A percentile compares a stretch with the other conserved stretches of the same genome.
Evolutionary conservation across 2,888 invertebrate genomes (phyloP).

Genomic region (Melinopterus prodromus): DNA sequence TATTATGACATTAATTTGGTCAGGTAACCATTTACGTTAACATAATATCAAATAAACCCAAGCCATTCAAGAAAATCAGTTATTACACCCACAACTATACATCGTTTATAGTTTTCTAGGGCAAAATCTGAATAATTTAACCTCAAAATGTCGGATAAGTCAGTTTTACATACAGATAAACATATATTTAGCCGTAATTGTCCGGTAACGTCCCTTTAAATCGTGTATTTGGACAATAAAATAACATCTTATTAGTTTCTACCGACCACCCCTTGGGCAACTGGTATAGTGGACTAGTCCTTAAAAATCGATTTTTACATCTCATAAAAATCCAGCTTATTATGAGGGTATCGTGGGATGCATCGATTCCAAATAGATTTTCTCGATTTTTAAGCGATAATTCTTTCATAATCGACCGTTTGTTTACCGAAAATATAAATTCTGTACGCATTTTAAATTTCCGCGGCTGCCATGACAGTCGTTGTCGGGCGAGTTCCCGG

Average conservation of each 20-base stretch:
- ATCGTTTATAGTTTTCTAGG: no score
- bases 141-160: neutral
- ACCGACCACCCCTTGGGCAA: constrained; percentile 44
- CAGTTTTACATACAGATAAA: neutral
- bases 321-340: constrained; percentile 29
- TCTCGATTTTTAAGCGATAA: constrained; percentile 28
- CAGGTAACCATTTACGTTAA: no score
- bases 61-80: no score
- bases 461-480: constrained; percentile 55
- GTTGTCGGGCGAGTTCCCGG: constrained; percentile 50
- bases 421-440: constrained; percentile 18
- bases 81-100: no score
- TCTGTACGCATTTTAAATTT: constrained; percentile 46
- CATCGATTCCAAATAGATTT: constrained; percentile 15
- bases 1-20: no score
- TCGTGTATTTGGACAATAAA: neutral
- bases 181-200: neutral
- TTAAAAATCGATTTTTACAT: constrained; percentile 42
- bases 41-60: no score
- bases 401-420: constrained; percentile 25
- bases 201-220: neutral
- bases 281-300: constrained; percentile 46
- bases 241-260: constrained; percentile 25
- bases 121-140: neutral
- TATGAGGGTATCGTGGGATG: neutral